Evolutionary conservation across 2,888 invertebrate genomes (phyloP).

Genomic region (Microplitis manilae): DNA sequence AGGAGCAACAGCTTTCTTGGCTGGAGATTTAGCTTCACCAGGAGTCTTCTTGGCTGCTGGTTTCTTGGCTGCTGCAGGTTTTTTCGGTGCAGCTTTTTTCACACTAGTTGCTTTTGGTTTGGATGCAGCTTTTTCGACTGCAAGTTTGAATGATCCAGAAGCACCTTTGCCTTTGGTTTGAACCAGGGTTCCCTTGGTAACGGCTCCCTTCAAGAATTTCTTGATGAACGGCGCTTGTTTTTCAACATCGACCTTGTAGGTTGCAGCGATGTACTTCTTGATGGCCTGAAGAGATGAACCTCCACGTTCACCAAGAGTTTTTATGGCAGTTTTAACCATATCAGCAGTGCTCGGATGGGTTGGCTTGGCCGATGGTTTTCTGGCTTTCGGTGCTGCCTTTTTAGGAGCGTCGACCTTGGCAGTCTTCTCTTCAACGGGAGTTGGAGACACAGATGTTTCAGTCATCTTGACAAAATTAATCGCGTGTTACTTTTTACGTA

Average conservation of each 20-base stretch:
- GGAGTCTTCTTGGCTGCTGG: neutral
- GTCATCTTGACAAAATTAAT: neutral
- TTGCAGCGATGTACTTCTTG: slow-evolving; percentile 77
- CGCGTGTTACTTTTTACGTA: neutral
- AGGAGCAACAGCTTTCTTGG: neutral
- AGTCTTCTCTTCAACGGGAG: neutral
- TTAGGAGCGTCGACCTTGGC: neutral
- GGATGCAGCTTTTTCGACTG: slow-evolving; percentile 72
- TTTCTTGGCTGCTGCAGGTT: neutral
- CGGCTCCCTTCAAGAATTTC: slow-evolving; percentile 75
- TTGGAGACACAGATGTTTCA: neutral
- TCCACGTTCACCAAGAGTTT: slow-evolving; percentile 74
- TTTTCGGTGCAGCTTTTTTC: neutral
- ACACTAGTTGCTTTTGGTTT: neutral
- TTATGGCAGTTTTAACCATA: slow-evolving; percentile 76
- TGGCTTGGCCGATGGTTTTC: neutral
- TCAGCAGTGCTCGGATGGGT: slow-evolving; percentile 73
- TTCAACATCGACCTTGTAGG: slow-evolving; percentile 76
- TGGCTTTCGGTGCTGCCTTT: neutral
- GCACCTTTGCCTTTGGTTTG: slow-evolving; percentile 76
- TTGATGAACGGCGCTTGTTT: slow-evolving; percentile 76
- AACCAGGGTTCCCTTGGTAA: slow-evolving; percentile 73
- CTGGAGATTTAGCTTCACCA: neutral
- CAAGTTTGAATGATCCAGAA: slow-evolving; percentile 73
- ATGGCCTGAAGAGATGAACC: slow-evolving; percentile 77